These are phyloP conservation scores for Spilarctia lutea DNA, from an alignment of 2,888 invertebrate species.

Conservation along the genomic window DNA sequence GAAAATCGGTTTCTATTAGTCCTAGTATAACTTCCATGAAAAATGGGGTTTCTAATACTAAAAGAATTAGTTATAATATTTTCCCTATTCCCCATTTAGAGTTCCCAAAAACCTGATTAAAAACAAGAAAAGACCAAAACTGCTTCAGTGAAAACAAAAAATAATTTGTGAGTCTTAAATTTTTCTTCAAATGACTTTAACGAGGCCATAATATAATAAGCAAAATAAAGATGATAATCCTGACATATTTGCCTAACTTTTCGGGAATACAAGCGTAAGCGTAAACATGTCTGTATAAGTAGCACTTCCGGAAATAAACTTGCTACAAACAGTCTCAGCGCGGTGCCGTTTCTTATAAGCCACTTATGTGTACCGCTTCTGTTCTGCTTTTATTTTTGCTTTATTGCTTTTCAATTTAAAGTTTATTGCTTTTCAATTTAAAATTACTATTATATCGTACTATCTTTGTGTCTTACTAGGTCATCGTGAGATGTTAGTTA, in stretches of 20 bases:
- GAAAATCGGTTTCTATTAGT: too few species aligned
- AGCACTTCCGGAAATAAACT: neutral
- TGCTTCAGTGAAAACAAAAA: too few species aligned
- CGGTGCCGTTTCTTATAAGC: neutral
- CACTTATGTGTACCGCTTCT: neutral
- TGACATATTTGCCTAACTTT: neutral
- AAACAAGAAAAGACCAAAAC: too few species aligned
- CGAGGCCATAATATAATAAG: too few species aligned
- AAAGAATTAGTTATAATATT: too few species aligned
- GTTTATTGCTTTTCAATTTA: neutral
- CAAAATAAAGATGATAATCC: neutral
- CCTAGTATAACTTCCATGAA: too few species aligned
- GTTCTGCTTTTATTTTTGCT: neutral
- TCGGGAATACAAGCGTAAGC: neutral
- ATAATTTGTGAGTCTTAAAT: too few species aligned
- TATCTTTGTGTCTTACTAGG: neutral
- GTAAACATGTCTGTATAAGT: neutral
- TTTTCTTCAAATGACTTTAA: too few species aligned
- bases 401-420: neutral
- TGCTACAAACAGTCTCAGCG: neutral
- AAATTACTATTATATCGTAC: neutral
- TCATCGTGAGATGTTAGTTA: neutral
- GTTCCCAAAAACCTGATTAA: too few species aligned
- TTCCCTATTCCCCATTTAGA: too few species aligned
- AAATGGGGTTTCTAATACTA: too few species aligned